Evolutionary conservation across 2,888 invertebrate genomes (phyloP).

Genomic region (Tortricodes alternella): DNA sequence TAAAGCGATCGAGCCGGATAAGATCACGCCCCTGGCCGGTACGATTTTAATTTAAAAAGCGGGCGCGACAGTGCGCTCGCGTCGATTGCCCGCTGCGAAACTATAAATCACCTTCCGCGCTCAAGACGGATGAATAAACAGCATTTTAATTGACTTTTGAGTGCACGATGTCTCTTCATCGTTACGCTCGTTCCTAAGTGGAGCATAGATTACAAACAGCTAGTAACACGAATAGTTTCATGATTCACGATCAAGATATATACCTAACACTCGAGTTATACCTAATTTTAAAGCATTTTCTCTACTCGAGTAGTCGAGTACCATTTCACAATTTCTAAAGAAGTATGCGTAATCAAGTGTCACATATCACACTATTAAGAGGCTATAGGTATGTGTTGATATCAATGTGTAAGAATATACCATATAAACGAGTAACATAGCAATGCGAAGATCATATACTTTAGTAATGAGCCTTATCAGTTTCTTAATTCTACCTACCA

Average conservation of each 20-base stretch:
- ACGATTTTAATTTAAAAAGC: constrained; percentile 79
- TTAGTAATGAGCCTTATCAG: constrained; percentile 26
- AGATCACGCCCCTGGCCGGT: constrained; percentile 74
- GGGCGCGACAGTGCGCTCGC: constrained; percentile 71
- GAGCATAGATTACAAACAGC: constrained; percentile 51
- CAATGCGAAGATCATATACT: constrained; percentile 27
- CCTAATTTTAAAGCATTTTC: constrained; percentile 31
- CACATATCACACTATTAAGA: constrained; percentile 24
- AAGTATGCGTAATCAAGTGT: constrained; percentile 23
- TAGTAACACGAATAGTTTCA: neutral
- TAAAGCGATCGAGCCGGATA: constrained; percentile 81
- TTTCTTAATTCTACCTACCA: constrained; percentile 26
- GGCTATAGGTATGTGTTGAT: constrained; percentile 18
- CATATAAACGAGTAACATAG: constrained; percentile 17
- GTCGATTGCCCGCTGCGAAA: constrained; percentile 75
- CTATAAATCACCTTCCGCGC: constrained; percentile 76
- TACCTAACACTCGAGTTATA: neutral
- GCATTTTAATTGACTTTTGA: constrained; percentile 79
- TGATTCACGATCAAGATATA: constrained; percentile 29
- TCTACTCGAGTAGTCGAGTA: constrained; percentile 17
- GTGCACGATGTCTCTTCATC: constrained; percentile 69
- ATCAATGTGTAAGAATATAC: constrained; percentile 20
- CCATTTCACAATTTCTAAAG: constrained; percentile 17
- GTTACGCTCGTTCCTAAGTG: constrained; percentile 55
- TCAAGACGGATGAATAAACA: constrained; percentile 71